phyloP scores from a whole-genome alignment of 2,888 invertebrate species.

The Geotrupes spiniger region DNA sequence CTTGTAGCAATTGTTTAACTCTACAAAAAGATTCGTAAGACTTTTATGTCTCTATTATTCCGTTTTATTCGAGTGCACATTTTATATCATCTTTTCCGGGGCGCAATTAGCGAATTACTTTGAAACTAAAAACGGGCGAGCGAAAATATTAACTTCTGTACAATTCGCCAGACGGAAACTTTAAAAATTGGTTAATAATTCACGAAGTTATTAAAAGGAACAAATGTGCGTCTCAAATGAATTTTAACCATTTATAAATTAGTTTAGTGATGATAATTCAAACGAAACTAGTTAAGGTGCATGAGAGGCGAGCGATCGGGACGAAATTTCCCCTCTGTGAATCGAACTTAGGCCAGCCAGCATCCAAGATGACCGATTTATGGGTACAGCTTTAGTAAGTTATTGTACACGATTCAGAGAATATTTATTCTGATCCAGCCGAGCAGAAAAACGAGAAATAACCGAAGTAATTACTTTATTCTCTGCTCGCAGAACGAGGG shows the following conservation, averaged over 20 bases:
- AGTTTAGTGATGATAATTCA: no score
- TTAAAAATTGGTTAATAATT: no score
- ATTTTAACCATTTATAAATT: no score
- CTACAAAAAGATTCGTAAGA: slow-evolving; percentile 23
- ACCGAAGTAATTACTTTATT: slow-evolving; percentile 49
- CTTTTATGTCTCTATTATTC: slow-evolving; percentile 28
- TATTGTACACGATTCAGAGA: slow-evolving; percentile 47
- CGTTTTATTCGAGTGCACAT: slow-evolving; percentile 6
- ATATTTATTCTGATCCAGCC: slow-evolving; percentile 48
- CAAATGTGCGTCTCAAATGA: no score
- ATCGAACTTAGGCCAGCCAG: slow-evolving; percentile 5
- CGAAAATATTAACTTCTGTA: background rate
- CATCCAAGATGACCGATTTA: slow-evolving; percentile 42
- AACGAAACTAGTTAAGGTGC: no score
- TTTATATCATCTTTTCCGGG: slow-evolving; percentile 12
- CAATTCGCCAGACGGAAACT: background rate
- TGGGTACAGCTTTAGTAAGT: slow-evolving; percentile 48
- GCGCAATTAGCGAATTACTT: slow-evolving; percentile 6
- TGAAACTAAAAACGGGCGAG: slow-evolving; percentile 2
- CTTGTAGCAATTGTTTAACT: slow-evolving; percentile 37
- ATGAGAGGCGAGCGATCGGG: background rate
- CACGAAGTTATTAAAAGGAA: no score
- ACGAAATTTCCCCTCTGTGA: slow-evolving; percentile 3
- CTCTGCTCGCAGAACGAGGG: slow-evolving; percentile 30
- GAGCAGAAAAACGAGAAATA: slow-evolving; percentile 50